phyloP scores from a whole-genome alignment of 2,797 vertebrate genomes.

The Novumbra hubbsi region DNA sequence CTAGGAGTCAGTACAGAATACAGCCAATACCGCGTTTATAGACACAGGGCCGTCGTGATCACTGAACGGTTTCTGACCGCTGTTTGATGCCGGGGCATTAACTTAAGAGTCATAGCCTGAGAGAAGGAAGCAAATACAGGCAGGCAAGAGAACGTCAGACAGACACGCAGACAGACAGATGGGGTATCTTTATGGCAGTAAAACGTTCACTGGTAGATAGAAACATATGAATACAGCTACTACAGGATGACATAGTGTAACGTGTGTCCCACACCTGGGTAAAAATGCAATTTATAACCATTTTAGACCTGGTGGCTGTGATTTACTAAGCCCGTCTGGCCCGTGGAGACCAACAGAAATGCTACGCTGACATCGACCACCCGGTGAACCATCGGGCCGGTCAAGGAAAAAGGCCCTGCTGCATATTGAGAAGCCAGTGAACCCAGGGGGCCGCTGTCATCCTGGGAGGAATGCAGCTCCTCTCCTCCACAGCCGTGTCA shows the following conservation, averaged over 20 bases:
- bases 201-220: background rate
- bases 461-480: constrained; percentile 38
- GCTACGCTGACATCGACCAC: background rate
- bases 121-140: constrained; percentile 24
- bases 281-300: background rate
- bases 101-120: constrained; percentile 31
- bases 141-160: background rate
- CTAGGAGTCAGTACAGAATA: constrained; percentile 33
- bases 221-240: background rate
- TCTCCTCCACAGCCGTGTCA: constrained; percentile 52
- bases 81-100: constrained; percentile 21
- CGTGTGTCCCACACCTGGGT: background rate
- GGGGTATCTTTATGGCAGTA: constrained; percentile 6
- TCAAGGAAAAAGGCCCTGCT: background rate
- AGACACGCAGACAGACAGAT: constrained; percentile 34
- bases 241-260: background rate
- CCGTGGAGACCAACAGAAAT: background rate
- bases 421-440: background rate
- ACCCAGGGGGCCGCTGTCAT: constrained; percentile 32
- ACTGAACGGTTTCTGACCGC: constrained; percentile 41
- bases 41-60: constrained; percentile 18
- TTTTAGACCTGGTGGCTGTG: background rate
- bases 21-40: background rate
- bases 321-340: too few relatives aligned
- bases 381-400: background rate